phyloP scores from a whole-genome alignment of 2,888 invertebrate species.

The Ectemnius lituratus region DNA sequence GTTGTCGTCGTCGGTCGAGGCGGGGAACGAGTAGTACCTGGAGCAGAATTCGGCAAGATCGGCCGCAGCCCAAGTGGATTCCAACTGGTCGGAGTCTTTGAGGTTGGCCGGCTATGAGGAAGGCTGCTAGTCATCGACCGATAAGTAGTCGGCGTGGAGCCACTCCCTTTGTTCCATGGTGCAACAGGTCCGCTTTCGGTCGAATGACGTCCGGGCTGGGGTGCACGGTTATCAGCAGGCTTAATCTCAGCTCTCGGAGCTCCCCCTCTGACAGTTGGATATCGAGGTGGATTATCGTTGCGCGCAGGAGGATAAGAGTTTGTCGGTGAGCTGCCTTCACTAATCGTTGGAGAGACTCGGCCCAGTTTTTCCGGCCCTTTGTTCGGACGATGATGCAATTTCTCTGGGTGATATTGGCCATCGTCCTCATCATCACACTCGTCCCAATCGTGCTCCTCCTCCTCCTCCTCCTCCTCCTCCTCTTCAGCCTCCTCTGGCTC shows the following conservation, averaged over 20 bases:
- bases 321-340: not conserved
- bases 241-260: not conserved
- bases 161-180: no score
- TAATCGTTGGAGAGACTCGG: not conserved
- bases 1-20: no score
- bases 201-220: no score
- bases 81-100: no score
- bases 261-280: not conserved
- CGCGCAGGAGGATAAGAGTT: not conserved
- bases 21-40: no score
- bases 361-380: constrained; percentile 11
- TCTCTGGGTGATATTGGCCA: constrained; percentile 42
- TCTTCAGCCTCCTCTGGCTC: constrained; percentile 39
- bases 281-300: not conserved
- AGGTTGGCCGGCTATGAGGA: no score
- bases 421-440: constrained; percentile 49
- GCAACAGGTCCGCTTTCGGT: no score
- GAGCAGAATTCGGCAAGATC: no score
- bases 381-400: constrained; percentile 2
- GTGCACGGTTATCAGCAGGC: no score
- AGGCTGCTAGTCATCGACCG: no score
- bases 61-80: no score
- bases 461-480: not conserved
- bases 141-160: no score
- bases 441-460: constrained; percentile 31